phyloP scores from a whole-genome alignment of 2,888 invertebrate genomes.

The Eurytoma californica region DNA sequence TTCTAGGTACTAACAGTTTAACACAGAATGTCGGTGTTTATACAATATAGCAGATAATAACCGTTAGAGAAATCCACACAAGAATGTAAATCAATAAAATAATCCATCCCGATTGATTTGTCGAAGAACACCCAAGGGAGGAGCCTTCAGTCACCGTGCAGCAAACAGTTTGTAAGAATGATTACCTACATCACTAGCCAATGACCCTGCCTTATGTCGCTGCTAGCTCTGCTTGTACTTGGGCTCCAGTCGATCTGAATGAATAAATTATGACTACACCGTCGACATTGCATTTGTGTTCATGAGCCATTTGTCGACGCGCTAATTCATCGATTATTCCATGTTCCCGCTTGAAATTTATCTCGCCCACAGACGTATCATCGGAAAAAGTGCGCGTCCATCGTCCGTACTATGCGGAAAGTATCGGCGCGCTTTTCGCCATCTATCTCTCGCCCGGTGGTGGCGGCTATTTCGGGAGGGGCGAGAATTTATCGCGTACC shows the following conservation, averaged over 20 bases:
- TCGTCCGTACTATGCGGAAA: constrained; percentile 56
- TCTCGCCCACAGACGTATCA: constrained; percentile 1
- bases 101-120: too few relatives aligned
- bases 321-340: constrained; percentile 32
- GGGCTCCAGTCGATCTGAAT: constrained; percentile 2
- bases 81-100: too few relatives aligned
- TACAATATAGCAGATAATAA: too few relatives aligned
- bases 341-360: background rate
- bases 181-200: too few relatives aligned
- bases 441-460: constrained; percentile 23
- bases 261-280: constrained; percentile 50
- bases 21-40: too few relatives aligned
- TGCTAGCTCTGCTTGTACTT: too few relatives aligned
- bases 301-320: constrained; percentile 51
- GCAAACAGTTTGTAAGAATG: too few relatives aligned
- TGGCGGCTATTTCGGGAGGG: constrained; percentile 57
- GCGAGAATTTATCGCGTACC: constrained; percentile 60
- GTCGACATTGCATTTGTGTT: constrained; percentile 18
- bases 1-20: too few relatives aligned
- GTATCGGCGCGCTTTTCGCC: constrained; percentile 39
- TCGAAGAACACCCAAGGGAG: too few relatives aligned
- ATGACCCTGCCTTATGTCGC: background rate
- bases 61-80: too few relatives aligned
- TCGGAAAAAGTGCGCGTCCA: background rate
- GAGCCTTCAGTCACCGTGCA: too few relatives aligned